These are phyloP conservation scores for Phoxinus phoxinus DNA, from an alignment of 2,113 vertebrate genomes.

Conservation along the genomic window DNA sequence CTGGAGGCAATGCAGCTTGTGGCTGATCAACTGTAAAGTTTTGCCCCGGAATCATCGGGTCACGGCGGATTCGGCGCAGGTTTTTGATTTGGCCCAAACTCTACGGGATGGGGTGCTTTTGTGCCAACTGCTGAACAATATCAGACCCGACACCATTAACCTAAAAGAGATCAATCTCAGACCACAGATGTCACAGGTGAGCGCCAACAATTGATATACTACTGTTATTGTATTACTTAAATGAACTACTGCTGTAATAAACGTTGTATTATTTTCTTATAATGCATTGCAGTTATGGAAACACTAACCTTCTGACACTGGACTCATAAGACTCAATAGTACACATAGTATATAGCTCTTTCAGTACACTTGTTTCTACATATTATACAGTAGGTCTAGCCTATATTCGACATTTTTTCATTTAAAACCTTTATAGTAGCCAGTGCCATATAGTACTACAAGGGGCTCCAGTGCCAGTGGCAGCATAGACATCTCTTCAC, in stretches of 20 bases:
- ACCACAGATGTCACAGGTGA: conserved; percentile 98
- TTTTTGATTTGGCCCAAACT: conserved; percentile 93
- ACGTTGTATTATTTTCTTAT: background rate
- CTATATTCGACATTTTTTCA: background rate
- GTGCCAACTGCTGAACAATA: conserved; percentile 94
- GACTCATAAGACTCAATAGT: background rate
- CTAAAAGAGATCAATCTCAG: conserved; percentile 94
- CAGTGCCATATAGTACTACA: background rate
- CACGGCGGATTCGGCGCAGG: conserved; percentile 92
- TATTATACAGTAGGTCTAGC: background rate
- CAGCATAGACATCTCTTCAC: conserved; percentile 4
- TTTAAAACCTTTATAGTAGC: conserved; percentile 1
- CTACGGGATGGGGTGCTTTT: conserved; percentile 94
- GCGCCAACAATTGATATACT: background rate
- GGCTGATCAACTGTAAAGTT: conserved; percentile 93
- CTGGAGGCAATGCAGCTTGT: conserved; percentile 92
- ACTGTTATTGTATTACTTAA: background rate
- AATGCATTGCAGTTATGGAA: background rate
- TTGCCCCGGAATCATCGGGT: conserved; percentile 90
- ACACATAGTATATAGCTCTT: background rate
- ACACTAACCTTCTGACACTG: background rate
- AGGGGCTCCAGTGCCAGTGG: background rate
- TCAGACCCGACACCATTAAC: conserved; percentile 86
- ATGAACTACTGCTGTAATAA: background rate
- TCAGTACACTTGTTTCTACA: background rate